Evolutionary conservation across 2,797 vertebrate species (phyloP), one percentile per base, ranked within the genome.

Genomic region (Eupleurogrammus muticus): DNA sequence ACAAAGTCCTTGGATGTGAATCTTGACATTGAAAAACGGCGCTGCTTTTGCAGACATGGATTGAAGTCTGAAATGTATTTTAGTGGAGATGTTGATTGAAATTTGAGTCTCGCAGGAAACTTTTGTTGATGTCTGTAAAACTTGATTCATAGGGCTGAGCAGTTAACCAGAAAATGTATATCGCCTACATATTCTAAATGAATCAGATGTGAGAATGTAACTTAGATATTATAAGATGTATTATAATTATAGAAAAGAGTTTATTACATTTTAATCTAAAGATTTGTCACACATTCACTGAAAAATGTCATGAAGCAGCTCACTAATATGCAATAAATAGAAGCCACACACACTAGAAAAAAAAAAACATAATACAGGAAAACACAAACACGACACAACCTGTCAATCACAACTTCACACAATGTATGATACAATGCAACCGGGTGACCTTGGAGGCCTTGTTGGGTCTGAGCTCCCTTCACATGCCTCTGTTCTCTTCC

Each of bases 131-230:
- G 69, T 87, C 76, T 88, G 81, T 85, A 84, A 83, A 83, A 80
- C 72, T 73, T 77, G 77, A 81, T 70, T 56, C 32, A 73, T 14
- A 71, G 78, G 80, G 82, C 80, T 85, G 81, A 87, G 74, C 87
- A 82, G 82, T 84, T 80, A 87, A 66, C 73, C 85, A 92, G 85
- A 88, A 80, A 70, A 87, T 83, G 65, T 90, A 87, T 90, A 89
- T 91, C 44, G 59, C 77, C 73, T 88, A 92, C 80, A 88, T 93
- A 90, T 81, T 90, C 83, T 87, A 84, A 89, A 79, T 55, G 61
- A 88, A 84, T 89, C 89, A 90, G 81, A 91, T 91, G 73, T 90
- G 86, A 93, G 93, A 94, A 94, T 94, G 92, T 94, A 95, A 89
- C 84, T 83, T 92, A 84, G 87, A 88, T 92, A 87, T 85, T 84